Conservation (phyloP, 2,888 invertebrate species). For the Camptogramma bilineatum region DNA sequence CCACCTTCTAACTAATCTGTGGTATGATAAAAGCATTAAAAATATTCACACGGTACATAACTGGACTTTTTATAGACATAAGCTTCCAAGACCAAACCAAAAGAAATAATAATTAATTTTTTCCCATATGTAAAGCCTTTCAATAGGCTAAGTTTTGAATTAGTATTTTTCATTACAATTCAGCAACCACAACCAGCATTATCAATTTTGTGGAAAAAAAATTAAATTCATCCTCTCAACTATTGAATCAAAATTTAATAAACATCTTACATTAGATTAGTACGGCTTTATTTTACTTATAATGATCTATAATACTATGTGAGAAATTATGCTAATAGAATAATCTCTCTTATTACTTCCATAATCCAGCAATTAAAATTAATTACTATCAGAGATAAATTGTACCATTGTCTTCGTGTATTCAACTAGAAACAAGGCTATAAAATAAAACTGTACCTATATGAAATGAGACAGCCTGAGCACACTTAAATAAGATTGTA, state of each 20-base stretch:
- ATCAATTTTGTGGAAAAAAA: no score
- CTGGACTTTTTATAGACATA: neutral
- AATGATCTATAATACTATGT: no score
- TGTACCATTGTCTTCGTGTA: slow-evolving; percentile 1
- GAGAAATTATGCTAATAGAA: neutral
- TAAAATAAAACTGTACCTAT: neutral
- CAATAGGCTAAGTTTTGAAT: no score
- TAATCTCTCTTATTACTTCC: neutral
- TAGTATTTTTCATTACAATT: no score
- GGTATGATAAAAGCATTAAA: slow-evolving; percentile 18
- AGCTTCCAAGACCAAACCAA: neutral
- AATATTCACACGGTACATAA: slow-evolving; percentile 10
- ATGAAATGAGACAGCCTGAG: neutral
- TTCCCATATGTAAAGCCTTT: no score
- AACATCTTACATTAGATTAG: no score
- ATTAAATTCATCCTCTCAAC: no score
- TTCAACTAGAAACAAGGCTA: neutral
- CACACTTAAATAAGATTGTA: neutral
- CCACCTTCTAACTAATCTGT: slow-evolving; percentile 8
- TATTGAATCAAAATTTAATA: no score
- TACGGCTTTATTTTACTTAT: no score
- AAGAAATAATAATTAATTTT: no score
- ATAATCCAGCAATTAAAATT: neutral
- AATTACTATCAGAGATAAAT: neutral
- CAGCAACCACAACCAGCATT: no score